These are phyloP conservation scores for Pogona vitticeps DNA, from an alignment of 2,113 vertebrate genomes.

Conservation along the genomic window DNA sequence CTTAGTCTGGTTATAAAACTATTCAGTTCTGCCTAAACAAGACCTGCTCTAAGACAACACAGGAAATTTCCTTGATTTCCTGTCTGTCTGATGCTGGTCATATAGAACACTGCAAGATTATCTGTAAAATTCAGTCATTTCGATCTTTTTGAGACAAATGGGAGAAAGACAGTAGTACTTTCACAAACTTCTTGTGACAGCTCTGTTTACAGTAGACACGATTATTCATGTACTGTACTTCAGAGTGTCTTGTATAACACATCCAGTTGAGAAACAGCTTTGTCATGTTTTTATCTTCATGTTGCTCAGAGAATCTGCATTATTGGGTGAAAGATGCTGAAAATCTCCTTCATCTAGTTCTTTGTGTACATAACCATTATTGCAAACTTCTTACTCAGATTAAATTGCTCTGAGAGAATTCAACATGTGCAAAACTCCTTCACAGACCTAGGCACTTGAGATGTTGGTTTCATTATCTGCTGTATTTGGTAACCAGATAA, in stretches of 20 bases:
- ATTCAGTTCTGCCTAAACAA: slow-evolving; percentile 6
- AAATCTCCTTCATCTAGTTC: background rate
- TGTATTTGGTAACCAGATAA: background rate
- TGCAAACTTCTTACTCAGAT: background rate
- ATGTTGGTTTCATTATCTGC: background rate
- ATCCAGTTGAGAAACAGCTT: background rate
- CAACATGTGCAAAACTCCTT: background rate
- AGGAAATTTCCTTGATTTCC: slow-evolving; percentile 6
- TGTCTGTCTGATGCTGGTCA: background rate
- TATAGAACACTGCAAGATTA: background rate
- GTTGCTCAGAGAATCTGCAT: background rate
- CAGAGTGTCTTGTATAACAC: background rate
- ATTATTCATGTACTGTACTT: background rate
- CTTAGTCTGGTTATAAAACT: background rate
- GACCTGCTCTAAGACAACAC: background rate
- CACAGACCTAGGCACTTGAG: background rate
- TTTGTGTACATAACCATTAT: background rate
- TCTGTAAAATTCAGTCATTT: background rate
- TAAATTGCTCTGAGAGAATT: background rate
- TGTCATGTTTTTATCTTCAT: background rate
- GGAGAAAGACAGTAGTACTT: accelerated
- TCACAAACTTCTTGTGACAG: background rate
- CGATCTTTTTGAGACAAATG: background rate
- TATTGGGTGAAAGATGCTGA: background rate
- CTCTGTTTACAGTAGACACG: accelerated